These are phyloP conservation scores for Apodemia duryi DNA, from an alignment of 2,888 invertebrate species.

Conservation along the genomic window DNA sequence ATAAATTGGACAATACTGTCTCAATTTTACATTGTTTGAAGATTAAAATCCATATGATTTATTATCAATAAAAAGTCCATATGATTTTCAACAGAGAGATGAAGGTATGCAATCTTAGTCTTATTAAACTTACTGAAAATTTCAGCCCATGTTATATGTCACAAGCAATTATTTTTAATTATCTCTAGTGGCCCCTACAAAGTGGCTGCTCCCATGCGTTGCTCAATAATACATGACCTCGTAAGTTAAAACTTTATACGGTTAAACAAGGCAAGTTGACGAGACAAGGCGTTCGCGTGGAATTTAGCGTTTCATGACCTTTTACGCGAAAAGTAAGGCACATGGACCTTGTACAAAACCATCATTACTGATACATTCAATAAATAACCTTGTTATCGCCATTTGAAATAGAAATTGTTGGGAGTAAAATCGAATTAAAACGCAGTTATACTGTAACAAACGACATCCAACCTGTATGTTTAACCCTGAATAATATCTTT, in stretches of 20 bases:
- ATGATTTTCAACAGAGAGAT: no score
- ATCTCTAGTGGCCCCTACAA: conserved; percentile 1
- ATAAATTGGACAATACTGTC: no score
- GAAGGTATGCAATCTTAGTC: no score
- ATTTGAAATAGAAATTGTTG: not conserved
- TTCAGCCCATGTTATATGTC: not conserved
- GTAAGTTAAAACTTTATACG: conserved; percentile 66
- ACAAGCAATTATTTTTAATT: conserved; percentile 6
- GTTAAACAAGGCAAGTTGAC: conserved; percentile 63
- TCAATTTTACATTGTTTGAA: no score
- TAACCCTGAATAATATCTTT: no score
- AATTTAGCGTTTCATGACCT: conserved; percentile 15
- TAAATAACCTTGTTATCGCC: not conserved
- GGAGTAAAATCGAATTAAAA: no score
- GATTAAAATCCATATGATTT: no score
- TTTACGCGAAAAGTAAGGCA: conserved; percentile 10
- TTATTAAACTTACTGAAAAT: conserved; percentile 1
- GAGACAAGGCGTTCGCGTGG: conserved; percentile 37
- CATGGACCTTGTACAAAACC: not conserved
- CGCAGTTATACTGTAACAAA: no score
- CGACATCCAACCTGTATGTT: no score
- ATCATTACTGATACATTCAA: not conserved
- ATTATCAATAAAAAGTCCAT: no score
- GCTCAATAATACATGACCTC: conserved; percentile 63
- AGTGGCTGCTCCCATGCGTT: conserved; percentile 42